Evolutionary conservation across 2,888 invertebrate species (phyloP).

Genomic region (Melangyna quadrimaculata): DNA sequence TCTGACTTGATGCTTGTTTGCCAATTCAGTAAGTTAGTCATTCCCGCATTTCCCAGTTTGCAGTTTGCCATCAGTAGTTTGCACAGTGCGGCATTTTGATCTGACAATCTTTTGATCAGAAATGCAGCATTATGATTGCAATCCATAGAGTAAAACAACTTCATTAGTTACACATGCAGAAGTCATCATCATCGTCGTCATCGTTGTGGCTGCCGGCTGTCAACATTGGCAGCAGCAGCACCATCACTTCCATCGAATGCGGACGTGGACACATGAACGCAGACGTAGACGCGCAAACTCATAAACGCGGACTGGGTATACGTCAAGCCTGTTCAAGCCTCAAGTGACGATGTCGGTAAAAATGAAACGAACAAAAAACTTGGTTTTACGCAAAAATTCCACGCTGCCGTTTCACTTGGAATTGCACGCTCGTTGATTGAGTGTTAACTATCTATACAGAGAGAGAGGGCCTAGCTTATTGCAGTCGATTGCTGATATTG

Average conservation of each 20-base stretch:
- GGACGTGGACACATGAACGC: background rate
- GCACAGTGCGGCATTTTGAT: slow-evolving; percentile 18
- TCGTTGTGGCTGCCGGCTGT: slow-evolving; percentile 25
- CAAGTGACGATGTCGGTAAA: slow-evolving; percentile 25
- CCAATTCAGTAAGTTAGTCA: slow-evolving; percentile 22
- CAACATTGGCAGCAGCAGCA: slow-evolving; percentile 27
- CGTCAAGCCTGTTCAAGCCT: slow-evolving; percentile 13
- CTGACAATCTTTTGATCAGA: slow-evolving; percentile 55
- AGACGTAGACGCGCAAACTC: background rate
- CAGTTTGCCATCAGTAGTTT: too few species aligned
- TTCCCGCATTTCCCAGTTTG: background rate
- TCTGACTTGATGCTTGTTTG: slow-evolving; percentile 13
- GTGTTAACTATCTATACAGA: slow-evolving; percentile 55
- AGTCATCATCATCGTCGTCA: slow-evolving; percentile 43
- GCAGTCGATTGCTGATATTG: slow-evolving; percentile 41
- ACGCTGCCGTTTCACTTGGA: slow-evolving; percentile 45
- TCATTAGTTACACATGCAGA: slow-evolving; percentile 65
- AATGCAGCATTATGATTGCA: slow-evolving; percentile 61
- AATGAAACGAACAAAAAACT: slow-evolving; percentile 18
- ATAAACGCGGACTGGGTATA: background rate
- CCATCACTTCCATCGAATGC: slow-evolving; percentile 5
- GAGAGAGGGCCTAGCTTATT: slow-evolving; percentile 23
- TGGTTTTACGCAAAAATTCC: slow-evolving; percentile 38
- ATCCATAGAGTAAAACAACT: slow-evolving; percentile 62
- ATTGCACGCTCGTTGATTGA: slow-evolving; percentile 67